phyloP scores from a whole-genome alignment of 2,888 invertebrate genomes.

The Tachystola acroxantha region DNA sequence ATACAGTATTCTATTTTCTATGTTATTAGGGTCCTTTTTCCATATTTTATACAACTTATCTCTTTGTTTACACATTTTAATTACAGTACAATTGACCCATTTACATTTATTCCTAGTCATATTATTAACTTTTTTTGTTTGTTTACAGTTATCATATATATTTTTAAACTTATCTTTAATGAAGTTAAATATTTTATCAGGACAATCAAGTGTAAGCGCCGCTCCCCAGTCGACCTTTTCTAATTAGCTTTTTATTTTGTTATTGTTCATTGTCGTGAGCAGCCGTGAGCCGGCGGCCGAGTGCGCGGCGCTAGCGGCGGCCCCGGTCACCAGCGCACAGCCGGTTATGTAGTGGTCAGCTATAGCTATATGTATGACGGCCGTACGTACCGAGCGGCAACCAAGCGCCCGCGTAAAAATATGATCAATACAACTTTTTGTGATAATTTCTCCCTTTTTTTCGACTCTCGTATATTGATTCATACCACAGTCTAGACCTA shows the following conservation, averaged over 20 bases:
- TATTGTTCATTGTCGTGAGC: background rate
- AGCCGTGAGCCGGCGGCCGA: background rate
- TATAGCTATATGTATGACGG: slow-evolving; percentile 4
- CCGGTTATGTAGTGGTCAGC: slow-evolving; percentile 13
- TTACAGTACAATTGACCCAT: slow-evolving; percentile 6
- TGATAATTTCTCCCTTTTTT: slow-evolving; percentile 5
- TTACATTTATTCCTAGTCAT: slow-evolving; percentile 4
- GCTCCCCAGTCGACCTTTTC: background rate
- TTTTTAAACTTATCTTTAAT: slow-evolving; percentile 1
- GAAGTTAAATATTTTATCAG: slow-evolving; percentile 4
- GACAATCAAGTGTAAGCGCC: background rate
- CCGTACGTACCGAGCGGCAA: background rate
- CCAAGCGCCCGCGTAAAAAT: slow-evolving; percentile 5
- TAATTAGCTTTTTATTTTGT: background rate
- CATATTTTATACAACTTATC: slow-evolving; percentile 6
- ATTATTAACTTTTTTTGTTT: background rate
- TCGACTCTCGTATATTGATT: slow-evolving; percentile 12
- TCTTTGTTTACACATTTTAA: slow-evolving; percentile 9
- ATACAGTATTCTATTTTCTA: slow-evolving; percentile 7
- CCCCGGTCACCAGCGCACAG: background rate
- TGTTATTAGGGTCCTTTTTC: slow-evolving; percentile 3
- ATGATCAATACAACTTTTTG: slow-evolving; percentile 13
- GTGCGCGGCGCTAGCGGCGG: background rate
- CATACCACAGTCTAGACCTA: slow-evolving; percentile 7
- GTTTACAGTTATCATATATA: slow-evolving; percentile 1